A percentile compares a stretch with the other conserved stretches of the same genome.
Conservation (phyloP, 2,888 invertebrate species). For the Therioaphis trifolii region DNA sequence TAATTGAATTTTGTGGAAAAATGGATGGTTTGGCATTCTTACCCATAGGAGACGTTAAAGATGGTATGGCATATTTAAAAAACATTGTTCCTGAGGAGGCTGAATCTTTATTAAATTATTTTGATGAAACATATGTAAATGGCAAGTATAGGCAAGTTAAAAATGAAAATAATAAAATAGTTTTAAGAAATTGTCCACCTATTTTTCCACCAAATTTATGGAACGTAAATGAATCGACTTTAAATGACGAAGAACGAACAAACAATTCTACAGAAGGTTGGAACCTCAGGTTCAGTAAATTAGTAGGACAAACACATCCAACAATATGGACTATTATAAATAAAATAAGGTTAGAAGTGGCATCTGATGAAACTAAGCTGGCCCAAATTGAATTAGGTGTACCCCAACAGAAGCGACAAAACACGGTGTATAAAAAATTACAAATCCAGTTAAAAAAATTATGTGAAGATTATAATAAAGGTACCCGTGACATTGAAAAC, state of each 20-base stretch:
- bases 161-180: not conserved
- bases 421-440: too few species aligned
- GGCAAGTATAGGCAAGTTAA: not conserved
- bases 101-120: not conserved
- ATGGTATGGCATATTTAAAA: not conserved
- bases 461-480: too few species aligned
- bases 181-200: not conserved
- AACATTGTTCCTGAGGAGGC: slow-evolving; percentile 4
- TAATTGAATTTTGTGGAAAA: slow-evolving; percentile 1
- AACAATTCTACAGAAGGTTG: not conserved
- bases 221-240: not conserved
- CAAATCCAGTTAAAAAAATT: too few species aligned
- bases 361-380: too few species aligned
- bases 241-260: not conserved
- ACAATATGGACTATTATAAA: not conserved
- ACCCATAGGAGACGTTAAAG: not conserved
- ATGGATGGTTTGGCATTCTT: not conserved
- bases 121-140: not conserved
- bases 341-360: too few species aligned
- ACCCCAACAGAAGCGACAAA: too few species aligned
- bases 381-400: too few species aligned
- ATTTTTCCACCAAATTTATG: slow-evolving; percentile 1
- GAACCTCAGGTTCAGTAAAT: slow-evolving; percentile 1
- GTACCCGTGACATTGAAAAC: too few species aligned
- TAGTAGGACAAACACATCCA: not conserved